These are phyloP conservation scores for Trachops cirrhosus DNA, from an alignment of 2,797 vertebrate genomes.

Conservation along the genomic window DNA sequence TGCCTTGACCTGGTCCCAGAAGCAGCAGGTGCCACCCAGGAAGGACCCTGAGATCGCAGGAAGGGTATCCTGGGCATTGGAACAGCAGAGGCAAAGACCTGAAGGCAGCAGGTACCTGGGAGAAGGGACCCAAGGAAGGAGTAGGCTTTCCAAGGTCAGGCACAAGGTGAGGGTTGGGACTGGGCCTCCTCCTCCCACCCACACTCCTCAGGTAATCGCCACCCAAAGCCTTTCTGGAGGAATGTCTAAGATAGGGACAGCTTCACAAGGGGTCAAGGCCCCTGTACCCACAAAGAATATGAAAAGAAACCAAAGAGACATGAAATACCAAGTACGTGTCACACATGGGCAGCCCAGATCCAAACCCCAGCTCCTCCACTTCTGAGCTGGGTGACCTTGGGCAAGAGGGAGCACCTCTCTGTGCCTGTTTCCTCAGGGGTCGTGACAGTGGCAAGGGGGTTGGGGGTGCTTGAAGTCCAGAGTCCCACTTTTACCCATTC, in stretches of 20 bases:
- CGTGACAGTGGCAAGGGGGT: rapidly evolving
- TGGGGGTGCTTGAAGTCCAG: not conserved
- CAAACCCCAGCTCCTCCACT: rapidly evolving
- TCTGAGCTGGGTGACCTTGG: not conserved
- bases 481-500: not conserved
- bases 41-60: not conserved
- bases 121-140: not conserved
- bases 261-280: not conserved
- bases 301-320: too few species aligned
- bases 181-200: not conserved
- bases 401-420: not conserved
- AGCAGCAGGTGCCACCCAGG: not conserved
- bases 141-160: constrained; percentile 24
- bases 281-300: not conserved
- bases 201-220: not conserved
- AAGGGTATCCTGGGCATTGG: not conserved
- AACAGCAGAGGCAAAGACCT: not conserved
- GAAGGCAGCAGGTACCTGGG: not conserved
- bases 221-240: not conserved
- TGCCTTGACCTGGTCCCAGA: not conserved
- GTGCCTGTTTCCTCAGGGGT: rapidly evolving
- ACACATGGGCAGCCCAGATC: rapidly evolving
- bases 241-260: not conserved
- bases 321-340: not conserved
- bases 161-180: not conserved